phyloP scores from a whole-genome alignment of 1,140 invertebrate genomes.

The Drosophila equinoxialis region DNA sequence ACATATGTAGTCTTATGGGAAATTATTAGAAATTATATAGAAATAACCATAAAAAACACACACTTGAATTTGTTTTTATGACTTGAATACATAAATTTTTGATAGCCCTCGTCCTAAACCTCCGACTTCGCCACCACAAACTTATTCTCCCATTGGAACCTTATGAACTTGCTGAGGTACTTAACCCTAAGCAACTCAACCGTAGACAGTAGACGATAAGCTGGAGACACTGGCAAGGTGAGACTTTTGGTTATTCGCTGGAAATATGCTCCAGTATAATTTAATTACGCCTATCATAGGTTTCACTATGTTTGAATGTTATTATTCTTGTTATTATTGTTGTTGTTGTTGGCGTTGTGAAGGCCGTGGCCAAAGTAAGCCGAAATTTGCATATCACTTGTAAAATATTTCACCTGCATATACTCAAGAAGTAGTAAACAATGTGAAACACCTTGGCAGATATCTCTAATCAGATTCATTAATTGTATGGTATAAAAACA shows the following conservation, averaged over 20 bases:
- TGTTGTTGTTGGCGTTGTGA: background rate
- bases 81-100: slow-evolving; percentile 77
- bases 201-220: slow-evolving; percentile 26
- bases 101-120: background rate
- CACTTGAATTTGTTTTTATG: slow-evolving; percentile 57
- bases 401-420: slow-evolving; percentile 3
- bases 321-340: background rate
- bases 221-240: slow-evolving; percentile 25
- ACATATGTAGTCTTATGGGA: slow-evolving; percentile 29
- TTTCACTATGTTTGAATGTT: background rate
- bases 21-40: slow-evolving; percentile 59
- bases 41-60: slow-evolving; percentile 68
- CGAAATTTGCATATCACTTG: slow-evolving; percentile 21
- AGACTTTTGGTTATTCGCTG: slow-evolving; percentile 17
- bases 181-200: slow-evolving; percentile 10
- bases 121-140: background rate
- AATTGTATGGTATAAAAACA: background rate
- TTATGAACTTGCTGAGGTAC: slow-evolving; percentile 18
- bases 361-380: slow-evolving; percentile 2
- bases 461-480: no score
- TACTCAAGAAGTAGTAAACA: background rate
- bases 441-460: background rate
- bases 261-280: slow-evolving; percentile 40
- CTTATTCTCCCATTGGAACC: background rate
- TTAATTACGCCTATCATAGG: slow-evolving; percentile 34